These are phyloP conservation scores for Petrophora chlorosata DNA, from an alignment of 2,888 invertebrate genomes.

Conservation along the genomic window DNA sequence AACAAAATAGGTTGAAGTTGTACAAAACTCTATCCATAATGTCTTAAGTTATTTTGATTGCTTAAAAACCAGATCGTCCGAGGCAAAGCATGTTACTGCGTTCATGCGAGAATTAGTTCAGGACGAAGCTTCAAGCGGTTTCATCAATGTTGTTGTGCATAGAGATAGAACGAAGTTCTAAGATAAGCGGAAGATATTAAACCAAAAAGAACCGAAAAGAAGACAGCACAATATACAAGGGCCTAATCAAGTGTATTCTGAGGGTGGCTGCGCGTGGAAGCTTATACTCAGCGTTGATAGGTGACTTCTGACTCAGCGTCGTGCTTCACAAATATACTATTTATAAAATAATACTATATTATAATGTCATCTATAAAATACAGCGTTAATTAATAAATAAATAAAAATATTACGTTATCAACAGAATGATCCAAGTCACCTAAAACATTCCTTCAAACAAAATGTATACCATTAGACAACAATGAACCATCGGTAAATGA, in stretches of 20 bases:
- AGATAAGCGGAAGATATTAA: slow-evolving; percentile 20
- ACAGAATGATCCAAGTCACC: slow-evolving; percentile 68
- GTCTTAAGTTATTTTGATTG: too few relatives aligned
- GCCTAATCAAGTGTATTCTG: slow-evolving; percentile 44
- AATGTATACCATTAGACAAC: slow-evolving; percentile 25
- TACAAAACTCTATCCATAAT: too few relatives aligned
- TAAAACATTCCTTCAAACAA: slow-evolving; percentile 72
- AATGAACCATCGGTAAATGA: slow-evolving; percentile 42
- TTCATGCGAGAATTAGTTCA: slow-evolving; percentile 35
- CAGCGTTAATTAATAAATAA: slow-evolving; percentile 38
- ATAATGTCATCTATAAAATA: slow-evolving; percentile 38
- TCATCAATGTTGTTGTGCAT: slow-evolving; percentile 12
- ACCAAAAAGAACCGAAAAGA: slow-evolving; percentile 21
- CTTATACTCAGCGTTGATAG: slow-evolving; percentile 36
- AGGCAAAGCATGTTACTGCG: slow-evolving; percentile 19
- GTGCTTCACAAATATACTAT: slow-evolving; percentile 46
- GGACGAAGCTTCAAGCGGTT: slow-evolving; percentile 1
- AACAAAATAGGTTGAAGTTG: too few relatives aligned
- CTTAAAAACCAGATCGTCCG: slow-evolving; percentile 13
- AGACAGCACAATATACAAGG: slow-evolving; percentile 32
- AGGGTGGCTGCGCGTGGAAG: slow-evolving; percentile 46
- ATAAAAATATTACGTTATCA: slow-evolving; percentile 36
- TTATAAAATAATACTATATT: slow-evolving; percentile 39
- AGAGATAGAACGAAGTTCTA: slow-evolving; percentile 13
- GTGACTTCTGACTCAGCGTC: slow-evolving; percentile 44